A percentile compares a stretch with the other conserved stretches of the same genome.
phyloP scores from a whole-genome alignment of 2,797 vertebrate species.

The Poliocrania exsul region DNA sequence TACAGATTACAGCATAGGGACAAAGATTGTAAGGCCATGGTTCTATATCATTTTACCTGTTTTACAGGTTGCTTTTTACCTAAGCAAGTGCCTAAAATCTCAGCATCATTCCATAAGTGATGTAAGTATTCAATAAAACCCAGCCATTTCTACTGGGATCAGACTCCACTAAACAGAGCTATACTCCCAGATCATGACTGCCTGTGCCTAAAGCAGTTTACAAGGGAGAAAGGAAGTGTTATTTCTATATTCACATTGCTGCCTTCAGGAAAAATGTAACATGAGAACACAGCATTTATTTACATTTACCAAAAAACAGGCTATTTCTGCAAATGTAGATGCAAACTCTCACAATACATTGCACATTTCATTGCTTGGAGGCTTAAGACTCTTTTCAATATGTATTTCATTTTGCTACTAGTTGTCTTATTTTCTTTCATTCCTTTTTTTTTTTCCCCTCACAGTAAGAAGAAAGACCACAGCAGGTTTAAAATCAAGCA shows the following conservation, averaged over 20 bases:
- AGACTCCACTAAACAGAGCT: neutral
- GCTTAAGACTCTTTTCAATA: neutral
- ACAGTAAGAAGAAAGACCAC: neutral
- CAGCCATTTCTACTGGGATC: neutral
- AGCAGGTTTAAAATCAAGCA: neutral
- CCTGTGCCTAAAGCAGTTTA: neutral
- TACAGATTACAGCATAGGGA: neutral
- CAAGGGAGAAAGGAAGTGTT: neutral
- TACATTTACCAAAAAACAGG: neutral
- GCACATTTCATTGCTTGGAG: neutral
- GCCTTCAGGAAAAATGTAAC: neutral
- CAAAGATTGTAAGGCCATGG: neutral
- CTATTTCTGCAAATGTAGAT: neutral
- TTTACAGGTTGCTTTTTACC: neutral
- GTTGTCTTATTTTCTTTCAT: neutral
- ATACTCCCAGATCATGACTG: accelerated
- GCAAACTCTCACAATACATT: neutral
- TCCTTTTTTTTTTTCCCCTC: neutral
- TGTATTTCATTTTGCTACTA: neutral
- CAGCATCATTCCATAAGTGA: neutral
- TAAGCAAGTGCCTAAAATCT: neutral
- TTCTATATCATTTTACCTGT: neutral
- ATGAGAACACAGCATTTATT: neutral
- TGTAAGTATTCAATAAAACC: accelerated
- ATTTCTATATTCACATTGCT: neutral